These are phyloP conservation scores for Callospermophilus lateralis DNA, from an alignment of 2,113 vertebrate genomes.

Conservation along the genomic window DNA sequence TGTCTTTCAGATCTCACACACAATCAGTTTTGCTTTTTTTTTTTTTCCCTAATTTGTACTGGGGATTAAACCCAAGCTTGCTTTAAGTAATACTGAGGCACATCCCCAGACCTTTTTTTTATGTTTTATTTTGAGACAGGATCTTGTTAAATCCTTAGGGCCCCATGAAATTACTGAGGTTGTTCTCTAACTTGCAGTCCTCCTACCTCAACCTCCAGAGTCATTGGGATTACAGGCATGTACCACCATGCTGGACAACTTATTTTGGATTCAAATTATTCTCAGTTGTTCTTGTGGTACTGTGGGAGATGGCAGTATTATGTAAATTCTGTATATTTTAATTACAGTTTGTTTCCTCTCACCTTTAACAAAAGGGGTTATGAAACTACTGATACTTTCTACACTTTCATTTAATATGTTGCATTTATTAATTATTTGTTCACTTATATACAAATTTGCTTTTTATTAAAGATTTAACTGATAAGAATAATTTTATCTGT, in stretches of 20 bases:
- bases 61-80: too few relatives aligned
- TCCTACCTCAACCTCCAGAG: too few relatives aligned
- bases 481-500: background rate
- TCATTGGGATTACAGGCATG: too few relatives aligned
- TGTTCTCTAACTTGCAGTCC: too few relatives aligned
- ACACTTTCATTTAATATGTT: slow-evolving; percentile 5
- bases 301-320: background rate
- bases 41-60: too few relatives aligned
- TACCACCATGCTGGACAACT: too few relatives aligned
- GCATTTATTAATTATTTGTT: slow-evolving; percentile 19
- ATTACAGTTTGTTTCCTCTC: slow-evolving; percentile 17
- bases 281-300: background rate
- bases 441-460: background rate
- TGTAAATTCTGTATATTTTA: slow-evolving; percentile 17
- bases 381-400: background rate
- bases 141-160: too few relatives aligned
- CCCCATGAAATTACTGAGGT: too few relatives aligned
- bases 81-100: too few relatives aligned
- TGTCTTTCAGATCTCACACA: background rate
- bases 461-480: slow-evolving; percentile 4
- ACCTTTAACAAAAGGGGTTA: slow-evolving; percentile 14
- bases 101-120: too few relatives aligned
- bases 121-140: too few relatives aligned
- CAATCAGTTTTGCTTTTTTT: background rate
- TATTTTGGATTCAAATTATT: background rate